A percentile compares a stretch with the other conserved stretches of the same genome.
Evolutionary conservation across 92 coral and sea anemone species (phyloP).

Genomic region (Phenganax stokvisi): DNA sequence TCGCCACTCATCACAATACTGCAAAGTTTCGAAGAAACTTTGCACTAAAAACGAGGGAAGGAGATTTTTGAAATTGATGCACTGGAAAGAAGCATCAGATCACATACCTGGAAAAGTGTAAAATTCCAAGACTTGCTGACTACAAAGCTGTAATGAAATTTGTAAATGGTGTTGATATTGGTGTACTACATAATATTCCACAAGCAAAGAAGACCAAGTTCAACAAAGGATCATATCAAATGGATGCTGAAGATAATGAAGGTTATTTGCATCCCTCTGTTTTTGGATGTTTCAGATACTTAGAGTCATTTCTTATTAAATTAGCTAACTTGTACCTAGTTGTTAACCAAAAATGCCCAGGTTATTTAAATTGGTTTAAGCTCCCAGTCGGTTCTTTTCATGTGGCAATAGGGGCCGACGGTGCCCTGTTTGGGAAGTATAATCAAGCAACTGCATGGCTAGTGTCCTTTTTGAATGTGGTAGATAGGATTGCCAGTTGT

Average conservation of each 20-base stretch:
- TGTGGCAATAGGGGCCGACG: conserved; percentile 42
- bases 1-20: too few species aligned
- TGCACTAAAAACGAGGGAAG: conserved; percentile 33
- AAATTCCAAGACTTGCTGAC: conserved; percentile 18
- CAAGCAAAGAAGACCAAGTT: conserved; percentile 22
- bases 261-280: conserved; percentile 30
- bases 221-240: conserved; percentile 23
- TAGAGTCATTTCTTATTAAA: conserved; percentile 42
- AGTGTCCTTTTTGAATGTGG: conserved; percentile 28
- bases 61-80: conserved; percentile 27
- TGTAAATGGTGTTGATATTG: conserved; percentile 31
- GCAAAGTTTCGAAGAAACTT: too few species aligned
- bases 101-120: conserved; percentile 36
- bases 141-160: conserved; percentile 36
- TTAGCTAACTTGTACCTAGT: conserved; percentile 37
- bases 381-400: conserved; percentile 27
- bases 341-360: conserved; percentile 10
- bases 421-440: conserved; percentile 41
- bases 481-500: conserved; percentile 41
- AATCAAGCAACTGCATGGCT: conserved; percentile 39
- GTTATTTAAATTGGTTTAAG: conserved; percentile 38
- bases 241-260: conserved; percentile 11
- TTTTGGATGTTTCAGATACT: conserved; percentile 36
- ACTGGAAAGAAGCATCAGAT: conserved; percentile 29
- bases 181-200: conserved; percentile 12